Conservation (phyloP, 2,113 vertebrate genomes). For the Percopsis transmontana region DNA sequence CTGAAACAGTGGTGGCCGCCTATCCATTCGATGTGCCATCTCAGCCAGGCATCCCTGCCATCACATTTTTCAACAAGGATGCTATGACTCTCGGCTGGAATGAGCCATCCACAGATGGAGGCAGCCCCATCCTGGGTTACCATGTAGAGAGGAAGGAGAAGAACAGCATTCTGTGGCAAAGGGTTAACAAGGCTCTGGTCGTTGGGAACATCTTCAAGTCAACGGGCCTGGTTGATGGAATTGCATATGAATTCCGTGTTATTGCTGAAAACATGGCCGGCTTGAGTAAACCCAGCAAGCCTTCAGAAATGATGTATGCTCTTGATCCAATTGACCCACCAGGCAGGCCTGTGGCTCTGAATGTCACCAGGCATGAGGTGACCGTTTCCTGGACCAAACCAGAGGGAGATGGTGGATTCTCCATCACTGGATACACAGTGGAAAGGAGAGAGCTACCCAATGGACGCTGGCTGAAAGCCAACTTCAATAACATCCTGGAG, state of each 20-base stretch:
- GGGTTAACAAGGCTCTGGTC: constrained; percentile 87
- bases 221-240: constrained; percentile 90
- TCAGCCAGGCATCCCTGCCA: constrained; percentile 89
- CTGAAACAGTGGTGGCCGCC: constrained; percentile 85
- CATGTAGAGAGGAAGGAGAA: constrained; percentile 96
- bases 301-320: constrained; percentile 88
- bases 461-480: constrained; percentile 97
- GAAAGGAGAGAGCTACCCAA: constrained; percentile 94
- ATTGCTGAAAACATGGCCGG: constrained; percentile 96
- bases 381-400: constrained; percentile 94
- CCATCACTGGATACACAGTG: constrained; percentile 94
- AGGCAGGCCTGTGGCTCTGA: constrained; percentile 89
- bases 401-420: constrained; percentile 95
- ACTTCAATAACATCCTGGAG: constrained; percentile 95
- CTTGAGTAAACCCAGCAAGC: constrained; percentile 93
- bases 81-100: constrained; percentile 93
- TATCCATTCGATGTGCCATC: constrained; percentile 97
- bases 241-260: constrained; percentile 95
- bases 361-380: constrained; percentile 94
- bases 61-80: constrained; percentile 91
- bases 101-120: constrained; percentile 92
- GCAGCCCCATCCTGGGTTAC: constrained; percentile 94
- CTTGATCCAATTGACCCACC: constrained; percentile 94
- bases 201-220: constrained; percentile 96
- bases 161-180: constrained; percentile 96